Evolutionary conservation across 2,888 invertebrate genomes (phyloP).

Genomic region (Protophormia terraenovae): DNA sequence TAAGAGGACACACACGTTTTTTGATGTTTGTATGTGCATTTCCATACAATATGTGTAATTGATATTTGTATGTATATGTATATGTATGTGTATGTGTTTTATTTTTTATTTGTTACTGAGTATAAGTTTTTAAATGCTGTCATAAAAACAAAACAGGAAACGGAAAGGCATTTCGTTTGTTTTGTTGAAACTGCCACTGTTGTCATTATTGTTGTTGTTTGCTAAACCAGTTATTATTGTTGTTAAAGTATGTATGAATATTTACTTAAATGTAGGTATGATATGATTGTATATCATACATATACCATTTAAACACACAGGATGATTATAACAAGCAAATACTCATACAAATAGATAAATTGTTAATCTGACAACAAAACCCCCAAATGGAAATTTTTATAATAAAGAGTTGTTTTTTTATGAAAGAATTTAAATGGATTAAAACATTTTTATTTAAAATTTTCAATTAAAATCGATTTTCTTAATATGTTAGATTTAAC

Average conservation of each 20-base stretch:
- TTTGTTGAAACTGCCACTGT: conserved; percentile 27
- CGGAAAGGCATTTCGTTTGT: conserved; percentile 67
- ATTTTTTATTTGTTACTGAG: conserved; percentile 19
- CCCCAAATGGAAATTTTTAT: conserved; percentile 27
- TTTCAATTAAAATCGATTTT: too few species aligned
- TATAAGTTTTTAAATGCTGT: conserved; percentile 60
- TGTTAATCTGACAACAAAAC: conserved; percentile 1
- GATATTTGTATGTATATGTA: conserved; percentile 45
- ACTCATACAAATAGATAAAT: conserved; percentile 32
- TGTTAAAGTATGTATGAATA: not conserved
- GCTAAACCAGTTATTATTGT: conserved; percentile 55
- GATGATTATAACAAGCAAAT: conserved; percentile 2
- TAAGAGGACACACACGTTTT: not conserved
- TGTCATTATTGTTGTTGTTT: conserved; percentile 40
- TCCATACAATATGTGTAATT: conserved; percentile 38
- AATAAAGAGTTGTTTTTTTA: not conserved
- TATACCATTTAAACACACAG: conserved; percentile 3
- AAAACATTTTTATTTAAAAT: too few species aligned
- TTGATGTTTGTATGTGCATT: not conserved
- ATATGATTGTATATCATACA: not conserved
- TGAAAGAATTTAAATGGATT: not conserved
- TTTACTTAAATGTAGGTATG: not conserved
- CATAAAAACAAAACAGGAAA: conserved; percentile 70
- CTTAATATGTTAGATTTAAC: too few species aligned
- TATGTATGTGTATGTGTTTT: not conserved